Conservation (phyloP, 1,140 invertebrate species). For the Drosophila setifemur region DNA sequence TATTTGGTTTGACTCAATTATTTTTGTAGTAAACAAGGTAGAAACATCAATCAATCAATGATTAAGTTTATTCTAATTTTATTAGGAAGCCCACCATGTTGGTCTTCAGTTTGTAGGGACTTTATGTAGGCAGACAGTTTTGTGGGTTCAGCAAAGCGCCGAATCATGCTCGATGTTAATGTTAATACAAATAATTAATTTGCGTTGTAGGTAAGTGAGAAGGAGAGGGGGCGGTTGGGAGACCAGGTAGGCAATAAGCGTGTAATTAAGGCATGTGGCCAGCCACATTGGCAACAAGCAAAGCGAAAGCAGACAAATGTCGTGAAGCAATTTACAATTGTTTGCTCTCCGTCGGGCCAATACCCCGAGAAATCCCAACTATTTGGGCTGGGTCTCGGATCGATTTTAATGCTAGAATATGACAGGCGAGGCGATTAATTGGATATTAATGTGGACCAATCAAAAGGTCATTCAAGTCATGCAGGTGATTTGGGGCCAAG, state of each 20-base stretch:
- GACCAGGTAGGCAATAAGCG: constrained; percentile 26
- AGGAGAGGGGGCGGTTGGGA: not conserved
- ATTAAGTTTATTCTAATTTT: not conserved
- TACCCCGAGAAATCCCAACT: constrained; percentile 9
- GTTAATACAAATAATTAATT: constrained; percentile 61
- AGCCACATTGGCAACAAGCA: constrained; percentile 17
- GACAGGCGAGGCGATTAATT: constrained; percentile 49
- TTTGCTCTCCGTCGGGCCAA: constrained; percentile 40
- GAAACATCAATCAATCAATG: constrained; percentile 17
- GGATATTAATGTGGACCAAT: constrained; percentile 45
- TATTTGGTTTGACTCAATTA: too few species aligned
- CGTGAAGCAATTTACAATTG: constrained; percentile 54
- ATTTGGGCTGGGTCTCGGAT: constrained; percentile 12
- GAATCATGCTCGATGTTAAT: constrained; percentile 42
- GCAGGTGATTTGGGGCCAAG: too few species aligned
- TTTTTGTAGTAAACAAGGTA: too few species aligned
- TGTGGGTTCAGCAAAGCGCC: constrained; percentile 29
- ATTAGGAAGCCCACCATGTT: not conserved
- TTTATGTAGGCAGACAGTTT: constrained; percentile 7
- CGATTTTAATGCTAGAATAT: constrained; percentile 24
- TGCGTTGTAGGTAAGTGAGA: not conserved
- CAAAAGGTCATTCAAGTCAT: constrained; percentile 31
- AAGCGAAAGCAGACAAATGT: constrained; percentile 37
- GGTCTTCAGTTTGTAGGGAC: not conserved
- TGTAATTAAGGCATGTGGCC: constrained; percentile 57